Evolutionary conservation across 2,797 vertebrate species (phyloP).

Genomic region (Syndactyla subalaris): DNA sequence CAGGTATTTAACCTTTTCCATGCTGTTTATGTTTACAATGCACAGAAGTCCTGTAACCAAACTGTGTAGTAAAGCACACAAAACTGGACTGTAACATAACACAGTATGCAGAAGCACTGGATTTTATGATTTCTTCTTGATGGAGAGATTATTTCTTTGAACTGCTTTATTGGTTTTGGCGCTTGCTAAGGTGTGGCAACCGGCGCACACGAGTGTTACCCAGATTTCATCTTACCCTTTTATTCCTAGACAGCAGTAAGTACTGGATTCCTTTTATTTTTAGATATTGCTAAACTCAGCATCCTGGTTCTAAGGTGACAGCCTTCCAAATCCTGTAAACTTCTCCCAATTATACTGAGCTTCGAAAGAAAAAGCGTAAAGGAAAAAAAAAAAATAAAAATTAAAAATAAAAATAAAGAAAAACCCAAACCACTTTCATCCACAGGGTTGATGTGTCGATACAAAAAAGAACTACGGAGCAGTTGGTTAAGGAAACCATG

Average conservation of each 20-base stretch:
- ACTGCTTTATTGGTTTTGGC: constrained; percentile 75
- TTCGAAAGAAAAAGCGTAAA: background rate
- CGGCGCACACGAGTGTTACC: constrained; percentile 56
- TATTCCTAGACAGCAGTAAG: constrained; percentile 75
- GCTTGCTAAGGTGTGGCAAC: constrained; percentile 77
- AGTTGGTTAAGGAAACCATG: constrained; percentile 41
- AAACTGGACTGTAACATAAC: constrained; percentile 86
- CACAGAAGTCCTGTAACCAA: constrained; percentile 96
- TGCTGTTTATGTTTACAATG: constrained; percentile 99
- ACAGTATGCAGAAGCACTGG: constrained; percentile 82
- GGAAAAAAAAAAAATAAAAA: fast-evolving
- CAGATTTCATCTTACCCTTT: constrained; percentile 50
- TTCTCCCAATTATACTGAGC: constrained; percentile 65
- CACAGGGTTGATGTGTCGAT: constrained; percentile 71
- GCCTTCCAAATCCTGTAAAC: constrained; percentile 70
- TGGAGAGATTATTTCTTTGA: constrained; percentile 67
- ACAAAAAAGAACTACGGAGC: constrained; percentile 64
- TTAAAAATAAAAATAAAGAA: background rate
- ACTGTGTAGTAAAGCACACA: constrained; percentile 89
- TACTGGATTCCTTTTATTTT: constrained; percentile 69
- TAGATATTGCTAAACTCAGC: constrained; percentile 71
- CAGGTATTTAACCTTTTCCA: constrained; percentile 99
- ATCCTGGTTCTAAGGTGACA: constrained; percentile 60
- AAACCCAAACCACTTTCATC: constrained; percentile 22
- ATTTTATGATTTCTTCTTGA: constrained; percentile 70